Evolutionary conservation across 2,888 invertebrate genomes (phyloP).

Genomic region (Synergus gifuensis): DNA sequence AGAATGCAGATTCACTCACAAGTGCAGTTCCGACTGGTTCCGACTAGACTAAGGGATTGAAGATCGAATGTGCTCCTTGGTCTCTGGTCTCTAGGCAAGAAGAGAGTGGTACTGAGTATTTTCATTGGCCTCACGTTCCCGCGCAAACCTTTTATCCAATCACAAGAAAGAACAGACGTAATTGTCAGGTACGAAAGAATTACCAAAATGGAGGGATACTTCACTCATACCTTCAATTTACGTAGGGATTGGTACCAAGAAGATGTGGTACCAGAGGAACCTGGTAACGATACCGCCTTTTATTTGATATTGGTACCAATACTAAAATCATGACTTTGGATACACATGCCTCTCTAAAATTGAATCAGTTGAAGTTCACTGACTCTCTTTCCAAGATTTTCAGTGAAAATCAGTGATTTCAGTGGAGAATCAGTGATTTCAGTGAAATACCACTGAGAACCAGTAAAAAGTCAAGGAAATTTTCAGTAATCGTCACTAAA

Average conservation of each 20-base stretch:
- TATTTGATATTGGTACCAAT: too few species aligned
- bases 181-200: slow-evolving; percentile 60
- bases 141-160: slow-evolving; percentile 67
- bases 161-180: slow-evolving; percentile 59
- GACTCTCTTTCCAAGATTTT: too few species aligned
- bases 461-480: too few species aligned
- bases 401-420: too few species aligned
- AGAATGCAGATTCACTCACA: slow-evolving; percentile 61
- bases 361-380: too few species aligned
- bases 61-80: slow-evolving; percentile 58
- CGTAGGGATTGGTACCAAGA: neutral
- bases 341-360: too few species aligned
- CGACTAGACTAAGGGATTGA: slow-evolving; percentile 67
- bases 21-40: slow-evolving; percentile 68
- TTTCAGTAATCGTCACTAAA: too few species aligned
- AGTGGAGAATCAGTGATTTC: too few species aligned
- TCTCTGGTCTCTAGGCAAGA: slow-evolving; percentile 59
- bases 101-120: slow-evolving; percentile 47
- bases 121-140: slow-evolving; percentile 65
- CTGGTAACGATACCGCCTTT: too few species aligned
- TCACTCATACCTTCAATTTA: slow-evolving; percentile 28
- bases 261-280: neutral
- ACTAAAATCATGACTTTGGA: too few species aligned
- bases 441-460: too few species aligned
- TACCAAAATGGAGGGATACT: slow-evolving; percentile 44